Evolutionary conservation across 2,797 vertebrate species (phyloP), one percentile per base, ranked within the genome.

Genomic region (Cephalopachus bancanus): DNA sequence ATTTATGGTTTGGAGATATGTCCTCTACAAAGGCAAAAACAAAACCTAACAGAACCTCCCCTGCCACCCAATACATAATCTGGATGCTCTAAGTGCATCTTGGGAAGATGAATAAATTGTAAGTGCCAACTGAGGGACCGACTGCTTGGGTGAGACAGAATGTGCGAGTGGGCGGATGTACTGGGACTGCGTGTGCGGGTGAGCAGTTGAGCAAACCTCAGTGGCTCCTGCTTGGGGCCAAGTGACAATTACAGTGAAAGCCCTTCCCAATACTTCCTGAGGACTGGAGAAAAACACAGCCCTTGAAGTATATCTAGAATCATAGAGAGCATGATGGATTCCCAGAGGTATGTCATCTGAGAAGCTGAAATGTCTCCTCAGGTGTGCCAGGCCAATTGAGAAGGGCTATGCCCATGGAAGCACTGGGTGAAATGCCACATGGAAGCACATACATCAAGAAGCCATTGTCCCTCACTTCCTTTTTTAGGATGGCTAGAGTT

Each of bases 121-220:
- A 96, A 97, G 98, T 98, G 98, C 98, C 98, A 98, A 97, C 96
- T 91, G 97, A 98, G 98, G 98, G 98, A 97, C 97, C 79, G 98
- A 98, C 97, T 98, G 98, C 98, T 98, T 97, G 98, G 98, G 98
- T 98, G 98, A 98, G 98, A 98, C 98, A 98, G 98, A 98, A 98
- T 98, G 98, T 98, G 98, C 71, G 98, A 97, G 98, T 98, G 98
- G 98, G 98, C 95, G 98, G 98, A 98, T 98, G 98, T 98, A 97
- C 98, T 98, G 97, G 98, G 98, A 98, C 98, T 98, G 97, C 89
- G 97, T 97, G 95, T 97, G 97, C 96, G 98, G 98, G 98, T 98
- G 98, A 98, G 98, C 98, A 98, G 98, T 98, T 98, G 98, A 98
- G 98, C 97, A 98, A 98, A 98, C 98, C 97, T 98, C 95, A 92